These are phyloP conservation scores for Merodon equestris DNA, from an alignment of 2,888 invertebrate genomes.

Conservation along the genomic window DNA sequence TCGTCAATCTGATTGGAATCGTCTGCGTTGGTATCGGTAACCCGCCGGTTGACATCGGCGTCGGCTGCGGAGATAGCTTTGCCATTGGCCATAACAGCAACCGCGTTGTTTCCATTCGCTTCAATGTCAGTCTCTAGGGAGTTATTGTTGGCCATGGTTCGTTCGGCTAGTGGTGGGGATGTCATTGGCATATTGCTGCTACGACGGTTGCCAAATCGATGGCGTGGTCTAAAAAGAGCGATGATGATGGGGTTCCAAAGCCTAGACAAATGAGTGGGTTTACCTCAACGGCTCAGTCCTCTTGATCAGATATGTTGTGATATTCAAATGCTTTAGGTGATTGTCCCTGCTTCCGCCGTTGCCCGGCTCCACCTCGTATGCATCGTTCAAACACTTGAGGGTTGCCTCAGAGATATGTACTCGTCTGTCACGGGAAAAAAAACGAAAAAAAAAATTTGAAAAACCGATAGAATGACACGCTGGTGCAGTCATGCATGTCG, in stretches of 20 bases:
- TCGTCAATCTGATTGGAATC: slow-evolving; percentile 44
- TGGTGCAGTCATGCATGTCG: not conserved
- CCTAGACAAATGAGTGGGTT: slow-evolving; percentile 27
- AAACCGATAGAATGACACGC: not conserved
- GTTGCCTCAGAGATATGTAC: slow-evolving; percentile 98
- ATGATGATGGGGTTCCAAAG: too few species aligned
- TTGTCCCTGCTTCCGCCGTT: slow-evolving; percentile 90
- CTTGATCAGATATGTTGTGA: slow-evolving; percentile 93
- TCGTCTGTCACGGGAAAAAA: slow-evolving; percentile 86
- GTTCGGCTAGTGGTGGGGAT: slow-evolving; percentile 24
- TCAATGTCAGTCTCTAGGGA: slow-evolving; percentile 47
- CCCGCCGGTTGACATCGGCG: slow-evolving; percentile 34
- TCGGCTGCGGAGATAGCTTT: slow-evolving; percentile 37
- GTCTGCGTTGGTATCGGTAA: slow-evolving; percentile 69
- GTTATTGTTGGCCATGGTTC: slow-evolving; percentile 47
- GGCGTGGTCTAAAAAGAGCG: slow-evolving; percentile 73
- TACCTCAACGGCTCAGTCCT: slow-evolving; percentile 86
- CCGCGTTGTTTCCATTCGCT: slow-evolving; percentile 67
- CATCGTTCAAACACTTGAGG: slow-evolving; percentile 88
- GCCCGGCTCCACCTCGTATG: slow-evolving; percentile 96
- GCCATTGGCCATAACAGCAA: slow-evolving; percentile 73
- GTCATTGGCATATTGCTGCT: slow-evolving; percentile 70
- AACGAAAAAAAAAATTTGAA: too few species aligned
- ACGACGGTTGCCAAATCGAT: slow-evolving; percentile 76
- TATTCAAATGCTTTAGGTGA: slow-evolving; percentile 91